A percentile compares a stretch with the other conserved stretches of the same genome.
Conservation (phyloP, 2,113 vertebrate species). For the Poeciliopsis occidentalis region DNA sequence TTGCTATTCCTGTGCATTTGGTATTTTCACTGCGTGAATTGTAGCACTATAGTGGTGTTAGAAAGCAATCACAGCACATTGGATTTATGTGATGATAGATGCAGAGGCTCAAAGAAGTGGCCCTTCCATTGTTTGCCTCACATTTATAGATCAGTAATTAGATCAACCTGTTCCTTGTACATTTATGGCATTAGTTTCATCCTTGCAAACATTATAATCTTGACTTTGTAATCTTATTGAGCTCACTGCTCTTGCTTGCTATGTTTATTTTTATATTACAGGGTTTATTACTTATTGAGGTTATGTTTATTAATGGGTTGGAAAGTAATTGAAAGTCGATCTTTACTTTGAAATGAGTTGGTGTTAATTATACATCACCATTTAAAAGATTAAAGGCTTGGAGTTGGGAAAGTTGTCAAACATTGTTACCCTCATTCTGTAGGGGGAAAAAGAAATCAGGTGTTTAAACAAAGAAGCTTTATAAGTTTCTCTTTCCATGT, state of each 20-base stretch:
- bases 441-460: background rate
- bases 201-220: slow-evolving; percentile 11
- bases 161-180: background rate
- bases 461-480: slow-evolving; percentile 35
- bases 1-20: background rate
- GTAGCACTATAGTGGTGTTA: background rate
- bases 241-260: background rate
- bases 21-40: slow-evolving; percentile 1
- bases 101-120: background rate
- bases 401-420: background rate
- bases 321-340: background rate
- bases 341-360: background rate
- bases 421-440: background rate
- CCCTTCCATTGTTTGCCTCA: slow-evolving; percentile 15
- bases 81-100: background rate
- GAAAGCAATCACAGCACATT: slow-evolving; percentile 2
- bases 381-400: background rate
- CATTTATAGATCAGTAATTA: background rate
- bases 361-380: background rate
- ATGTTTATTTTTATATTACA: background rate
- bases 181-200: slow-evolving; percentile 18
- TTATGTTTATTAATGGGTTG: background rate
- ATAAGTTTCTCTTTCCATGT: slow-evolving; percentile 10
- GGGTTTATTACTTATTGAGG: slow-evolving; percentile 3
- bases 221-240: slow-evolving; percentile 6